phyloP scores from a whole-genome alignment of 1,140 invertebrate genomes.

The Parapsyche elsis region DNA sequence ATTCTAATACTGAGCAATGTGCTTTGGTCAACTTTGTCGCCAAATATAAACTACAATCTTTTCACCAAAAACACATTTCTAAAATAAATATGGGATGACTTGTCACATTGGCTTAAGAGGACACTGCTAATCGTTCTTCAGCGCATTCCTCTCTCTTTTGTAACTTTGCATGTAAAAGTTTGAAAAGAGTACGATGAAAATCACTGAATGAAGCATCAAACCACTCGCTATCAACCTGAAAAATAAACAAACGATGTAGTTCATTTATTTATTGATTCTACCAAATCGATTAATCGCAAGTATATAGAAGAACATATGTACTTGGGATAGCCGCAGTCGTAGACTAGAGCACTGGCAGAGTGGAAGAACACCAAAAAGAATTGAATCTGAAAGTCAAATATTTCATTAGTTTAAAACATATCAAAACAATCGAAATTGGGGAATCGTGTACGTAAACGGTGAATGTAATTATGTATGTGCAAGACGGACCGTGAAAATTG shows the following conservation, averaged over 20 bases:
- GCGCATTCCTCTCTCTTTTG: slow-evolving; percentile 62
- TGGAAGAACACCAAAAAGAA: slow-evolving; percentile 82
- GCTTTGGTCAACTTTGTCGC: slow-evolving; percentile 7
- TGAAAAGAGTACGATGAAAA: slow-evolving; percentile 91
- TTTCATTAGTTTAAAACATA: no score
- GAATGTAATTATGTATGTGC: neutral
- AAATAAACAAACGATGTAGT: slow-evolving; percentile 50
- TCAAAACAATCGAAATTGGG: no score
- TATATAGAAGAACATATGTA: slow-evolving; percentile 55
- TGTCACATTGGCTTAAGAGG: slow-evolving; percentile 28
- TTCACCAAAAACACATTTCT: slow-evolving; percentile 5
- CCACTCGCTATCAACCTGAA: slow-evolving; percentile 75
- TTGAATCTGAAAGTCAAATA: slow-evolving; percentile 70
- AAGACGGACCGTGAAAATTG: neutral
- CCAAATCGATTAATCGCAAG: neutral
- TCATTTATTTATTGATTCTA: slow-evolving; percentile 10
- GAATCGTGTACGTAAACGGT: no score
- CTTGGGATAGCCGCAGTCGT: slow-evolving; percentile 82
- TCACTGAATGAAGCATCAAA: slow-evolving; percentile 85
- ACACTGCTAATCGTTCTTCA: slow-evolving; percentile 38
- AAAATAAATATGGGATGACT: slow-evolving; percentile 43
- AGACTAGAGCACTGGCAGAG: slow-evolving; percentile 78
- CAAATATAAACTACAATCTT: neutral
- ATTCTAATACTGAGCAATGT: slow-evolving; percentile 29
- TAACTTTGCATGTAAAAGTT: slow-evolving; percentile 93